Percentiles rank a stretch among this genome's conserved stretches.
Evolutionary conservation across 2,797 vertebrate species (phyloP).

Genomic region (Lepus oiostolus): DNA sequence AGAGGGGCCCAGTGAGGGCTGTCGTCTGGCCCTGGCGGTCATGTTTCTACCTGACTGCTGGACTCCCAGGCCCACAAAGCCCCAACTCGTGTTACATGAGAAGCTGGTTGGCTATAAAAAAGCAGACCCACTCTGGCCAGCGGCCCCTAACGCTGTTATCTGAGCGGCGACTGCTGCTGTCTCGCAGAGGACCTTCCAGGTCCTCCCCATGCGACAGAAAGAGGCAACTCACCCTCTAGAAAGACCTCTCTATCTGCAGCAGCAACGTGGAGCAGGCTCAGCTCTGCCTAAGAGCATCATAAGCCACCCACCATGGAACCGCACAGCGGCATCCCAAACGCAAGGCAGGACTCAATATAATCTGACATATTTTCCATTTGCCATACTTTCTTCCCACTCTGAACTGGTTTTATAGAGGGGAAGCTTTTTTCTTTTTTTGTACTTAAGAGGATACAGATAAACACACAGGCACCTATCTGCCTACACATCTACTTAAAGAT

Average conservation of each 20-base stretch:
- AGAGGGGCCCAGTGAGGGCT: slow-evolving; percentile 74
- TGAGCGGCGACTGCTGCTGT: not conserved
- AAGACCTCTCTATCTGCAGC: slow-evolving; percentile 34
- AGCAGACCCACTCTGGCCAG: slow-evolving; percentile 17
- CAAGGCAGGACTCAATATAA: not conserved
- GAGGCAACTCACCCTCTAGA: not conserved
- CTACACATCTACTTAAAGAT: slow-evolving; percentile 58
- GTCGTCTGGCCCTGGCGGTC: slow-evolving; percentile 78
- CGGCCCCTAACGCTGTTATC: not conserved
- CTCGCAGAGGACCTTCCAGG: slow-evolving; percentile 22
- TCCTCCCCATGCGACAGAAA: not conserved
- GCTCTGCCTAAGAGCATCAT: slow-evolving; percentile 40
- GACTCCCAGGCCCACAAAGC: slow-evolving; percentile 68
- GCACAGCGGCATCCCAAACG: slow-evolving; percentile 44
- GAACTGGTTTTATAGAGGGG: slow-evolving; percentile 49
- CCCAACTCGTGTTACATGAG: slow-evolving; percentile 82
- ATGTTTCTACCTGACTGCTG: slow-evolving; percentile 82
- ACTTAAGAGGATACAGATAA: not conserved
- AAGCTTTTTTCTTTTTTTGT: slow-evolving; percentile 46
- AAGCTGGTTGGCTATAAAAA: slow-evolving; percentile 65
- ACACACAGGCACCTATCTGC: not conserved
- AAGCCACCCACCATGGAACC: slow-evolving; percentile 69
- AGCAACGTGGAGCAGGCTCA: slow-evolving; percentile 52
- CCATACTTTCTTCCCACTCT: slow-evolving; percentile 40
- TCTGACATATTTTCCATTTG: slow-evolving; percentile 35